Evolutionary conservation across 2,113 vertebrate species (phyloP).

Genomic region (Fukomys damarensis): DNA sequence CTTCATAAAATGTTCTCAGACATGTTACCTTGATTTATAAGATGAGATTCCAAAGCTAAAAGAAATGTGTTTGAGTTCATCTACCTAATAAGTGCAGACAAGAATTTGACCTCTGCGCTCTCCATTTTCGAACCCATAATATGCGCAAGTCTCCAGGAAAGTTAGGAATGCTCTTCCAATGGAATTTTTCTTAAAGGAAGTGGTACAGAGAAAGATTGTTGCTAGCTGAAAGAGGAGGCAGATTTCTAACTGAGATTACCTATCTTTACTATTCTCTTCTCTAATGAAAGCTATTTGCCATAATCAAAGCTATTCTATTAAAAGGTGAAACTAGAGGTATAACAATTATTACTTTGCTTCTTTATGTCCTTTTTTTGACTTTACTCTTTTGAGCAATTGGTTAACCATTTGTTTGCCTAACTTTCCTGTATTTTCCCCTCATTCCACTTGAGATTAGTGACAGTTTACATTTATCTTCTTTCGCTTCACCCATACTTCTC

Average conservation of each 20-base stretch:
- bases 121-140: not conserved
- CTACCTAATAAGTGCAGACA: not conserved
- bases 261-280: not conserved
- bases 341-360: not conserved
- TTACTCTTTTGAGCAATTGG: not conserved
- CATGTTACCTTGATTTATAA: not conserved
- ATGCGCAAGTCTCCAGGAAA: not conserved
- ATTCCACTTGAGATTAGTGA: not conserved
- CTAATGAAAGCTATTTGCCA: not conserved
- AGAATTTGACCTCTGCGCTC: not conserved
- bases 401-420: not conserved
- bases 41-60: not conserved
- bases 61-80: not conserved
- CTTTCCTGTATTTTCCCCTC: not conserved
- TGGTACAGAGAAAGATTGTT: not conserved
- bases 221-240: not conserved
- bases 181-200: not conserved
- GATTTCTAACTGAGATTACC: not conserved
- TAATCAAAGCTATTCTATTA: not conserved
- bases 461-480: rapidly evolving
- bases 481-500: rapidly evolving
- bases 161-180: not conserved
- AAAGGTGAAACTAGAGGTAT: not conserved
- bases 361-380: not conserved
- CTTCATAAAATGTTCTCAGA: not conserved